A percentile compares a stretch with the other conserved stretches of the same genome.
Conservation (phyloP, 1,140 invertebrate species). For the Pachyrhynchus sulphureomaculatus region DNA sequence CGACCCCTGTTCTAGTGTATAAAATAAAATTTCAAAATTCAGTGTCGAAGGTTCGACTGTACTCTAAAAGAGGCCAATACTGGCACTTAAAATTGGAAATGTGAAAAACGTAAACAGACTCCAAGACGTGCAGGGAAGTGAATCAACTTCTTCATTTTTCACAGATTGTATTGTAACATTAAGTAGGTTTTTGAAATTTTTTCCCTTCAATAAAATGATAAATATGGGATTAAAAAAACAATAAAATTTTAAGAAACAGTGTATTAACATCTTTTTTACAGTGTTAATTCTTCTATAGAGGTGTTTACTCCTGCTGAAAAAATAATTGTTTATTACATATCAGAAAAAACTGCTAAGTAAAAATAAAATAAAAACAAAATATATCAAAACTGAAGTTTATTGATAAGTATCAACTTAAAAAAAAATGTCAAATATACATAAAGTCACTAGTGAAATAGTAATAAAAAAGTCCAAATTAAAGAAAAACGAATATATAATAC, state of each 20-base stretch:
- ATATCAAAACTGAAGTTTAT: constrained; percentile 12
- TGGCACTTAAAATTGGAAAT: too few relatives aligned
- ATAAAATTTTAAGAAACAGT: neutral
- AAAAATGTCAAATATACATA: neutral
- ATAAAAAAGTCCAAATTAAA: neutral
- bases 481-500: neutral
- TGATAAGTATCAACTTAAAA: neutral
- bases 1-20: too few relatives aligned
- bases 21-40: too few relatives aligned
- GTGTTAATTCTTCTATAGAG: constrained; percentile 6
- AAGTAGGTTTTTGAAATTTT: too few relatives aligned
- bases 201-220: too few relatives aligned
- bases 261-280: constrained; percentile 14
- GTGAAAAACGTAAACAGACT: too few relatives aligned
- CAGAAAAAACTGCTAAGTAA: neutral
- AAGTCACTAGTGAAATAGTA: neutral
- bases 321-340: constrained; percentile 3
- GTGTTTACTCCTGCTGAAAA: constrained; percentile 24
- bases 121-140: too few relatives aligned
- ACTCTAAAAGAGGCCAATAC: too few relatives aligned
- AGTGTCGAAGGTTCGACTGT: too few relatives aligned
- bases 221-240: too few relatives aligned
- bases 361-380: constrained; percentile 12
- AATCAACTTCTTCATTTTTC: too few relatives aligned
- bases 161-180: too few relatives aligned